Base-by-base conservation (phyloP, 2,888 invertebrate genomes). In the Polydrusus pterygomalis region DNA sequence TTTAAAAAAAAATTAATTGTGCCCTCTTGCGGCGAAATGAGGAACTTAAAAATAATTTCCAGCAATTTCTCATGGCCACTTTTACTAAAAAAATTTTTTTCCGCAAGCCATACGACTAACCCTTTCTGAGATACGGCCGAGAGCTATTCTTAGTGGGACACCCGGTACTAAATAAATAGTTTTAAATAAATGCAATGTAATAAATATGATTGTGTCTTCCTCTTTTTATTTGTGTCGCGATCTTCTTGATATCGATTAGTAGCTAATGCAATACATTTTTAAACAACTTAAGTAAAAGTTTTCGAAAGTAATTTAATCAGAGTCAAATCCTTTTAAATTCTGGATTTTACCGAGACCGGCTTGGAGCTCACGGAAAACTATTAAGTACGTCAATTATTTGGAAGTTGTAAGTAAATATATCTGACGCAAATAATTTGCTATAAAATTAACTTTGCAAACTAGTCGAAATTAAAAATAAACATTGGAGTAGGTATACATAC, bases 301-400 rank as follows among this genome's bases (percentile, higher is more conserved):
- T 51, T 51, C 40, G 60, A 45, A 69, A 69, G 25, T 69, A 60
- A 58, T 69, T 69, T 69, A 69, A 69, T 69, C 69, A 69, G 30
- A 56, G 47, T 43, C 25, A 45, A 10, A 60, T 69, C 40, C 69
- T 60, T 47, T 69, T 6, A 43, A 69, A 60, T 71, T 62, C 47
- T 9, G 34, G 20, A 63, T 70, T 70, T 70, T 11, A 15, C 70
- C 34, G 60, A 49, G 47, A 38, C 49, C 47, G 20, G n/a, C 7
- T 43, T 13, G 43, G 30, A 25, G 45, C 20, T 30, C 47, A 38
- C 2, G 49, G 30, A 15, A 54, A 71, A 64, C 71, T 64, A 71
- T 38, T 64, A 63, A 71, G 47, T 18, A 63, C 40, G 64, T 34
- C 64, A 71, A 71, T 71, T 64, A 71, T 58, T 64, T 56, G 47